Evolutionary conservation across 2,113 vertebrate genomes (phyloP).

Genomic region (Gymnobelideus leadbeateri): DNA sequence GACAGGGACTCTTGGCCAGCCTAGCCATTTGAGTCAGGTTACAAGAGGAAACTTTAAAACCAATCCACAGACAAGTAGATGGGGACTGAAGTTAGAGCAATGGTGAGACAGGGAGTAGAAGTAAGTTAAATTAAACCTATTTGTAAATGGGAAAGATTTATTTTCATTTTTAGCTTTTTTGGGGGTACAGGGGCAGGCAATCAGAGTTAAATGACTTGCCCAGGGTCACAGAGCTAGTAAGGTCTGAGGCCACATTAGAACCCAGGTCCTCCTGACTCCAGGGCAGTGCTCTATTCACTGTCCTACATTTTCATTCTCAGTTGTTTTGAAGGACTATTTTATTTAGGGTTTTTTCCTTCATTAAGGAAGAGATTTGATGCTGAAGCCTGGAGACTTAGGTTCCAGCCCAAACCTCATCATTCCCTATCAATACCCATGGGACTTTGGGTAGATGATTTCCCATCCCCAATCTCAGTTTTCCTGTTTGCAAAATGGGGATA

Average conservation of each 20-base stretch:
- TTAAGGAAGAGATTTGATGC: not conserved
- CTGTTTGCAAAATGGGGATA: not conserved
- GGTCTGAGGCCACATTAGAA: not conserved
- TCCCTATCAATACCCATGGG: not conserved
- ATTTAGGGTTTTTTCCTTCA: not conserved
- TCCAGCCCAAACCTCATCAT: not conserved
- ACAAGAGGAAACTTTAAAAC: not conserved
- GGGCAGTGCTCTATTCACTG: not conserved
- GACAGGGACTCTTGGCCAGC: not conserved
- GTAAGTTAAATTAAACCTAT: not conserved
- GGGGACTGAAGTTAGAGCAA: not conserved
- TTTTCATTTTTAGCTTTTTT: no score
- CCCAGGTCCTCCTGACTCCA: not conserved
- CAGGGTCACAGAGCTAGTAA: not conserved
- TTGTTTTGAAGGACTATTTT: not conserved
- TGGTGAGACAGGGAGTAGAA: not conserved
- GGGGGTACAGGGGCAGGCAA: not conserved
- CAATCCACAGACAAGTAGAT: not conserved
- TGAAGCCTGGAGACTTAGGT: not conserved
- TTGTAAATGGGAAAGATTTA: no score
- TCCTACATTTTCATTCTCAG: not conserved
- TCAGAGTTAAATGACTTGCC: not conserved
- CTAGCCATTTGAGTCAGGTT: not conserved
- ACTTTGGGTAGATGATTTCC: not conserved
- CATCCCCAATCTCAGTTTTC: not conserved